Conservation (phyloP, 2,113 vertebrate species). For the Periophthalmus modestus region DNA sequence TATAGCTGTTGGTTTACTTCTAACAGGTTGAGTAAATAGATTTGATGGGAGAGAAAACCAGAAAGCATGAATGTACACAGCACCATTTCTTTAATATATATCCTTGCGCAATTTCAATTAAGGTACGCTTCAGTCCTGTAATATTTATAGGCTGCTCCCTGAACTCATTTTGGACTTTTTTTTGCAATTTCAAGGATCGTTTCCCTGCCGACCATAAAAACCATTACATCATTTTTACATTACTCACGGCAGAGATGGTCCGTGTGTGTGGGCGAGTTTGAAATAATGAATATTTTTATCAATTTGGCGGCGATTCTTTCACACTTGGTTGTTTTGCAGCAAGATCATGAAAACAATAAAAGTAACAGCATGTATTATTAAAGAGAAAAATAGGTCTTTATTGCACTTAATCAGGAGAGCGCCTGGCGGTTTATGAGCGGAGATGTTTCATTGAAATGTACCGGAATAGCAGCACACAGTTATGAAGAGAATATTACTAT, state of each 20-base stretch:
- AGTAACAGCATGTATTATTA: slow-evolving; percentile 7
- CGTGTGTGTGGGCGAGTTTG: slow-evolving; percentile 23
- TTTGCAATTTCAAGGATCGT: slow-evolving; percentile 82
- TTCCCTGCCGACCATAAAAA: slow-evolving; percentile 68
- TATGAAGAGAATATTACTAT: background rate
- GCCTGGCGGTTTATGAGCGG: background rate
- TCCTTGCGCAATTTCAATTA: slow-evolving; percentile 24
- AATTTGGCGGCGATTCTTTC: background rate
- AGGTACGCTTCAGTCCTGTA: slow-evolving; percentile 59
- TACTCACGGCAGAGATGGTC: slow-evolving; percentile 62
- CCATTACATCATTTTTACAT: slow-evolving; percentile 72
- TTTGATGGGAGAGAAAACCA: background rate
- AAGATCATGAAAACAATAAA: slow-evolving; percentile 11
- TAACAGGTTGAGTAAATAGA: slow-evolving; percentile 14
- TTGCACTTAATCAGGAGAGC: slow-evolving; percentile 4
- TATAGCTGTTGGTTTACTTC: slow-evolving; percentile 46
- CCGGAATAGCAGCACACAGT: background rate
- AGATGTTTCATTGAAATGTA: background rate
- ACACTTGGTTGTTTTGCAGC: background rate
- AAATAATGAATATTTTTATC: slow-evolving; percentile 4
- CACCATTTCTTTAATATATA: slow-evolving; percentile 11
- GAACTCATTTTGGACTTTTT: slow-evolving; percentile 62
- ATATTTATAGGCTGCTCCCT: slow-evolving; percentile 65
- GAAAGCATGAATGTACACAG: background rate
- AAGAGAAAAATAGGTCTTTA: background rate